Base-by-base conservation (phyloP, 2,888 invertebrate species). In the Phortica magna region DNA sequence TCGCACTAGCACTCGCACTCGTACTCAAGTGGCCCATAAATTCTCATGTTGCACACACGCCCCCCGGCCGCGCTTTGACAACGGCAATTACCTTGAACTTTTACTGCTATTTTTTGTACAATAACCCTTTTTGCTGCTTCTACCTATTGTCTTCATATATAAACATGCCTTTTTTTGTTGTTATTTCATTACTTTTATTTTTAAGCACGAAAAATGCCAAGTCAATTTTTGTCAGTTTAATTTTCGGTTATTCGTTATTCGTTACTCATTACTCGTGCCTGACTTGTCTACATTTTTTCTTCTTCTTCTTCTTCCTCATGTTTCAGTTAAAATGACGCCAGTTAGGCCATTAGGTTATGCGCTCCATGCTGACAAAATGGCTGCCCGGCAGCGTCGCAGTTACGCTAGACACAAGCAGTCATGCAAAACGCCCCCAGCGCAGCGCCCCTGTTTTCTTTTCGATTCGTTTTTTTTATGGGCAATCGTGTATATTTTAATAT, bases 41-140 rank as follows among this genome's bases (percentile, higher is more conserved):
- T 87, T 87, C 87, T 83, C 83, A 83, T 79, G 81, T 68, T 68
- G 22, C 41, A 79, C 64, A 68, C 79, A 84, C 86, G 86, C 84
- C 88, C 82, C 82, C 82, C 83, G 84, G 84, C 83, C 83, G 84
- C 84, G 86, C 86, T 85, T 85, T 85, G 85, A 85, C 85, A 85
- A 87, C 86, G 80, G 88, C 88, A 87, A 87, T 87, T 87, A 87
- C 86, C 87, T 86, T 87, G 88, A 87, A 87, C 88, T 87, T 86
- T 84, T 80, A 42, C 59, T 43, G 43, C 75, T 59, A 43, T 70
- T 42, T 70, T 42, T 22, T 70, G 22, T 9, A 10, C 31, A 71
- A 71, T 31, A 55, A 42, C 68, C 68, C 68, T 68, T 61, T 68
- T 14, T 31, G 31, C 31, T 31, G 31, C 31, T 31, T 31, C 31